phyloP scores from a whole-genome alignment of 2,888 invertebrate species.

The Flexamia atlantica region DNA sequence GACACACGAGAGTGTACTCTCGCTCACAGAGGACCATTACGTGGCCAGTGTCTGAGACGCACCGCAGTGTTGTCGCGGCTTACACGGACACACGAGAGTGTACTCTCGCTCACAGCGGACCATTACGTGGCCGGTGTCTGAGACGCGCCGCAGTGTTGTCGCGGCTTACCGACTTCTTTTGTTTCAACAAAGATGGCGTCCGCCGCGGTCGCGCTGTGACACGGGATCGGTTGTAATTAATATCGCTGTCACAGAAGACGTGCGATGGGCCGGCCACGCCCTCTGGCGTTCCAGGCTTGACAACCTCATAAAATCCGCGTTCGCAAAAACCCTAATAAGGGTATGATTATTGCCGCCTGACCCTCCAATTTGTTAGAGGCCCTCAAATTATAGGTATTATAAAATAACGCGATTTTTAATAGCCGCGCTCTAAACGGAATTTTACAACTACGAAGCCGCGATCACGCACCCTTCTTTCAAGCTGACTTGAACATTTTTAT shows the following conservation, averaged over 20 bases:
- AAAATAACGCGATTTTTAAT: slow-evolving; percentile 58
- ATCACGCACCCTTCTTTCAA: background rate
- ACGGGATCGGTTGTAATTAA: slow-evolving; percentile 37
- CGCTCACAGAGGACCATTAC: background rate
- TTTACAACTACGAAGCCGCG: slow-evolving; percentile 35
- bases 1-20: background rate
- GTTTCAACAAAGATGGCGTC: slow-evolving; percentile 44
- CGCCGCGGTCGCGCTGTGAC: slow-evolving; percentile 14
- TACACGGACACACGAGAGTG: background rate
- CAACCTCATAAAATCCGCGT: slow-evolving; percentile 62
- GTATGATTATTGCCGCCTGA: slow-evolving; percentile 57
- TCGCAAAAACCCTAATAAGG: slow-evolving; percentile 58
- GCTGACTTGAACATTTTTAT: background rate
- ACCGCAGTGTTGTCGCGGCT: background rate
- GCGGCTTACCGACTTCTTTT: background rate
- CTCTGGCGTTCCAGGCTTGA: background rate
- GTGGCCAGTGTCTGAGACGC: too few species aligned
- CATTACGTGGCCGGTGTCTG: too few species aligned
- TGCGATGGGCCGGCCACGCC: slow-evolving; percentile 2
- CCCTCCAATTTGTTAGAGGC: slow-evolving; percentile 58
- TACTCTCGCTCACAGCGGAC: too few species aligned
- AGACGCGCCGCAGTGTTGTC: too few species aligned
- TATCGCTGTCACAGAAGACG: slow-evolving; percentile 17
- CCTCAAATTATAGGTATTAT: slow-evolving; percentile 55
- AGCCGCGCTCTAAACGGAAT: slow-evolving; percentile 25